Evolutionary conservation across 2,888 invertebrate genomes (phyloP).

Genomic region (Epistrophe grossulariae): DNA sequence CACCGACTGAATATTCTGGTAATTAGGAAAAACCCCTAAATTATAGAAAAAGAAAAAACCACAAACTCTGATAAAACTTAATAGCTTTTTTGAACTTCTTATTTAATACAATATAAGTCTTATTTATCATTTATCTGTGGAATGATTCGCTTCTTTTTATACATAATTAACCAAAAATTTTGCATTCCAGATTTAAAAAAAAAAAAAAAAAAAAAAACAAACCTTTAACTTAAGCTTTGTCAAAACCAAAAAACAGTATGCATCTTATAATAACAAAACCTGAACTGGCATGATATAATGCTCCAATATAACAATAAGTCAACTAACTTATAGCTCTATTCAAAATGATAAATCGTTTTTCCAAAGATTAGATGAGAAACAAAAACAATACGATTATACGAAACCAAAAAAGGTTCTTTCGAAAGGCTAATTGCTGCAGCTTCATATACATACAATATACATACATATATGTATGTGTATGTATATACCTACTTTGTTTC

Average conservation of each 20-base stretch:
- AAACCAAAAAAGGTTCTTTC: conserved; percentile 7
- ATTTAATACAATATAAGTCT: no score
- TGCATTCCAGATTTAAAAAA: background rate
- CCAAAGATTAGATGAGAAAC: conserved; percentile 32
- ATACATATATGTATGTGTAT: background rate
- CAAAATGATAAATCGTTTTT: conserved; percentile 42
- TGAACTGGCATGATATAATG: background rate
- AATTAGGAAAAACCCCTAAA: no score
- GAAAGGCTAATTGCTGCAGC: conserved; percentile 45
- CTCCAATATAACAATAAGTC: conserved; percentile 33
- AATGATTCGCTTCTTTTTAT: background rate
- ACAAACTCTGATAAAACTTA: no score
- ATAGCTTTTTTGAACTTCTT: no score
- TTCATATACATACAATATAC: background rate
- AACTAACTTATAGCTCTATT: conserved; percentile 41
- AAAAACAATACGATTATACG: conserved; percentile 34
- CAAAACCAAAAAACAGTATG: background rate
- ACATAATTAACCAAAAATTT: background rate
- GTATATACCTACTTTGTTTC: background rate
- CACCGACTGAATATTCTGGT: no score
- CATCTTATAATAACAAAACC: background rate
- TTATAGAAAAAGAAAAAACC: no score
- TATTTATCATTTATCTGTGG: no score
- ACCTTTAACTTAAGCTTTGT: background rate
- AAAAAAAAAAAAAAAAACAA: no score